phyloP scores from a whole-genome alignment of 2,888 invertebrate species.

The Lobophora halterata region DNA sequence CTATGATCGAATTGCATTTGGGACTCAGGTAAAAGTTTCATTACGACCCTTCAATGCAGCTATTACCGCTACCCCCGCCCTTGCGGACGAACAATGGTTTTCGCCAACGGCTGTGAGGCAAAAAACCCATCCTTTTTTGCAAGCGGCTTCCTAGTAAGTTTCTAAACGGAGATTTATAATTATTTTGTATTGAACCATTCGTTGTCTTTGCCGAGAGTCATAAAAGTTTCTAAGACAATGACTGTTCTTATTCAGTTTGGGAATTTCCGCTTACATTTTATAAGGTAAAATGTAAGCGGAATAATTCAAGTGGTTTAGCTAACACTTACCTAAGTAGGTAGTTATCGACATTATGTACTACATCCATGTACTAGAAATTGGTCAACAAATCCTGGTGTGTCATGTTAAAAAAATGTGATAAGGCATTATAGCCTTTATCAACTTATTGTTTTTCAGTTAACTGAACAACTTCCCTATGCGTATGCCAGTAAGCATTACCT shows the following conservation, averaged over 20 bases:
- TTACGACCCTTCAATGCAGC: constrained; percentile 65
- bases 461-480: no score
- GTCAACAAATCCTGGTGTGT: no score
- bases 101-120: constrained; percentile 61
- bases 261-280: constrained; percentile 19
- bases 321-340: no score
- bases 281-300: no score
- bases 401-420: no score
- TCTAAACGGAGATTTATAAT: constrained; percentile 46
- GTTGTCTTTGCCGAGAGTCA: constrained; percentile 36
- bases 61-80: constrained; percentile 61
- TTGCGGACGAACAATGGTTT: constrained; percentile 60
- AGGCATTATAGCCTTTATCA: no score
- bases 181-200: constrained; percentile 36
- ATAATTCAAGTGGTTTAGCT: no score
- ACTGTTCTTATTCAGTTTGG: constrained; percentile 19
- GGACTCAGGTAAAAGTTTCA: constrained; percentile 70
- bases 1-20: constrained; percentile 33
- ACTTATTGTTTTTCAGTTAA: no score
- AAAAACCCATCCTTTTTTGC: constrained; percentile 71
- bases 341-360: no score
- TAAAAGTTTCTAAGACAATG: constrained; percentile 41
- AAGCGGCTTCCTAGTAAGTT: constrained; percentile 61
- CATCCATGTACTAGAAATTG: no score
- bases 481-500: no score